These are phyloP conservation scores for Prenolepis imparis DNA, from an alignment of 2,888 invertebrate species.

Conservation along the genomic window DNA sequence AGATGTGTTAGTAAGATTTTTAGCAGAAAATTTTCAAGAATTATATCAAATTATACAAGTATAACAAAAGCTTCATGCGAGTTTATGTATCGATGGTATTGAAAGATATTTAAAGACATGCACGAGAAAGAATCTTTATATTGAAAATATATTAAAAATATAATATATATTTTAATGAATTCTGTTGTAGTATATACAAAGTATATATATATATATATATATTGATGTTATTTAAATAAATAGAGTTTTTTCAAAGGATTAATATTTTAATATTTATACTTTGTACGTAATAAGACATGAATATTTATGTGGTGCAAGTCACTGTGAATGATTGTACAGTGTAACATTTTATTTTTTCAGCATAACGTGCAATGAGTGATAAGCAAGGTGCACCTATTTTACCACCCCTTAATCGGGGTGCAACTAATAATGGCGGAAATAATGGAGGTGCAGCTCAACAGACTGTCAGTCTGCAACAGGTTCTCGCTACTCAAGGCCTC, in stretches of 20 bases:
- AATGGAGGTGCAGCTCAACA: constrained; percentile 81
- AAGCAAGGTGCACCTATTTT: constrained; percentile 85
- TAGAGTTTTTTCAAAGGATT: neutral
- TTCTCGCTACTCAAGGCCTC: constrained; percentile 84
- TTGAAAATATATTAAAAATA: neutral
- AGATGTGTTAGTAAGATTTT: neutral
- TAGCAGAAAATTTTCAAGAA: neutral
- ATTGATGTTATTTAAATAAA: neutral
- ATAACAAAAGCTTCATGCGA: neutral
- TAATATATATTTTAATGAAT: neutral
- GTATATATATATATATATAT: too few relatives aligned
- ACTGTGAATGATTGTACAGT: constrained; percentile 6
- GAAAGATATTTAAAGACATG: neutral
- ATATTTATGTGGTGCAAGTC: constrained; percentile 5
- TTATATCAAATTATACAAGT: neutral
- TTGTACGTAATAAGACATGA: neutral
- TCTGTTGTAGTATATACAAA: neutral
- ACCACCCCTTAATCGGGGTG: constrained; percentile 86
- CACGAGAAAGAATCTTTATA: neutral
- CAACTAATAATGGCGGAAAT: constrained; percentile 83
- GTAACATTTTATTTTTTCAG: constrained; percentile 73
- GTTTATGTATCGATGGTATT: neutral
- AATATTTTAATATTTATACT: neutral
- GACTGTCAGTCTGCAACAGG: constrained; percentile 84
- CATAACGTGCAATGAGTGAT: constrained; percentile 86